Evolutionary conservation across 2,113 vertebrate genomes (phyloP), one percentile per base, ranked within the genome.

Genomic region (Pongo pygmaeus): DNA sequence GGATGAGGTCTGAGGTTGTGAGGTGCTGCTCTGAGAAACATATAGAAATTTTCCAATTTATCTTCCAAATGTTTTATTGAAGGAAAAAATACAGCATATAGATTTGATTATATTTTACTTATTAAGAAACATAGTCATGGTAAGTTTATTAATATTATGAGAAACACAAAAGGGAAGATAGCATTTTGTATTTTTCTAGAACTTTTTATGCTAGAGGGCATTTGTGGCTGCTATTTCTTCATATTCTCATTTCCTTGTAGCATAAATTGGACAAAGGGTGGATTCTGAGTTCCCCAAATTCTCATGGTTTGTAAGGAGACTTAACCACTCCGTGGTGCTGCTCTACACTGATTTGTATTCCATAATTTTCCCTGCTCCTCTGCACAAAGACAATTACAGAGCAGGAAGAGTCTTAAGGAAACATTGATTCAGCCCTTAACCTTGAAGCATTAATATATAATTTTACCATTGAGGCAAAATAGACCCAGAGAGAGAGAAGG

Each of bases 391-490:
- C 10, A 93, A 61, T 22, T 69, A 69, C 2, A 94, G 25, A 78
- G 5, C 32, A 79, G 46, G 32, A 72, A 72, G 67, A 86, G 10
- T 30, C 13, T 14, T 48, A 27, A 75, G 40, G 70, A 84, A 93
- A 70, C 18, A 69, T 17, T n/a, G 14, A 83, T 80, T 77, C 25
- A 61, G 14, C 1, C 14, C 14, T 96, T 90, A 84, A 52, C 48
- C 40, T 69, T 94, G 32, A 87, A 78, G 32, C 50, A 94, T 86
- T 77, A 78, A 92, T 83, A 79, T 89, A 78, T n/a, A 80, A 57
- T 89, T 93, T 93, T 85, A 74, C 30, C 23, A 75, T 11, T 95
- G 89, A 95, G 35, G 83, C 6, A 67, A 83, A 92, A 89, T 59
- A 89, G 43, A 89, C n/a, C 40, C 50, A 48, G 38, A 93, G 59